phyloP scores from a whole-genome alignment of 2,888 invertebrate species.

The Amphimallon solstitiale region DNA sequence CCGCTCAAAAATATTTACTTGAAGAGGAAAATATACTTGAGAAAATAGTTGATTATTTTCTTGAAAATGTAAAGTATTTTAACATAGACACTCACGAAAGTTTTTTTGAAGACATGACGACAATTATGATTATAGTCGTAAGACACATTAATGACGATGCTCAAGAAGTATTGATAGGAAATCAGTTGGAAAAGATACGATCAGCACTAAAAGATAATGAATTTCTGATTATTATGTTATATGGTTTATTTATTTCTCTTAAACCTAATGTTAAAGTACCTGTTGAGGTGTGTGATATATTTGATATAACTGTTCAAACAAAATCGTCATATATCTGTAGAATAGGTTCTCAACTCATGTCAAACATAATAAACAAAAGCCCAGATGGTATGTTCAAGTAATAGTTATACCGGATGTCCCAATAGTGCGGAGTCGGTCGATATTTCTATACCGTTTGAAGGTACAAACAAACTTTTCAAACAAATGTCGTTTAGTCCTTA shows the following conservation, averaged over 20 bases:
- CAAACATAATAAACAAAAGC: conserved; percentile 70
- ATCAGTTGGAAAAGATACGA: conserved; percentile 57
- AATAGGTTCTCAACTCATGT: conserved; percentile 59
- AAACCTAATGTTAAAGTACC: conserved; percentile 63
- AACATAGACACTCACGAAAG: conserved; percentile 44
- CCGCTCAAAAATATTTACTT: conserved; percentile 56
- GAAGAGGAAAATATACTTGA: conserved; percentile 61
- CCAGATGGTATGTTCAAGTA: conserved; percentile 46
- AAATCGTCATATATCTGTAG: not conserved
- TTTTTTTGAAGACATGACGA: conserved; percentile 60
- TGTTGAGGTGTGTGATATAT: conserved; percentile 48
- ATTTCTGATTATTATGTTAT: conserved; percentile 62
- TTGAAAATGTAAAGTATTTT: conserved; percentile 35
- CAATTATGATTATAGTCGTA: conserved; percentile 63
- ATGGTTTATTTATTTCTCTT: conserved; percentile 64
- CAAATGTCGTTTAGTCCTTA: too few relatives aligned
- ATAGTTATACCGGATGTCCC: too few relatives aligned
- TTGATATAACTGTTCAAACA: conserved; percentile 45
- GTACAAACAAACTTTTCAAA: too few relatives aligned
- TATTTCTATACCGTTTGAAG: too few relatives aligned
- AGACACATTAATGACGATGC: conserved; percentile 60
- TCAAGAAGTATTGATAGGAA: conserved; percentile 63
- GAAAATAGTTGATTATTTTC: conserved; percentile 59
- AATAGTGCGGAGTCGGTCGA: too few relatives aligned
- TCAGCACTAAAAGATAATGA: conserved; percentile 55